Percentiles rank a stretch among this genome's conserved stretches.
Evolutionary conservation across 2,888 invertebrate genomes (phyloP).

Genomic region (Frankliniella fusca): DNA sequence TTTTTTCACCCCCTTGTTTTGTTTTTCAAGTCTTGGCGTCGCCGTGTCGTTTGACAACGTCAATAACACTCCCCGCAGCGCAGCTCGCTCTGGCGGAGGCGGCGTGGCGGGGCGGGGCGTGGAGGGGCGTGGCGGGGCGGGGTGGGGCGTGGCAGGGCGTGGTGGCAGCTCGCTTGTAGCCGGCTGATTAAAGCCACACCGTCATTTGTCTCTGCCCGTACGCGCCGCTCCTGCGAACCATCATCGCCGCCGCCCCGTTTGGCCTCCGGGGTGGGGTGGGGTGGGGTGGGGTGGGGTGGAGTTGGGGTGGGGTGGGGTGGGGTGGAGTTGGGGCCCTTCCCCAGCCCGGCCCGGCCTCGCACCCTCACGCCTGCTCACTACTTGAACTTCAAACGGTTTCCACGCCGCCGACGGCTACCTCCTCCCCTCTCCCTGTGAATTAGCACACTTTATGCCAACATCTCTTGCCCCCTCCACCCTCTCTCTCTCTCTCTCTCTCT

Average conservation of each 20-base stretch:
- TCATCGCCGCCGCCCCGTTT: background rate
- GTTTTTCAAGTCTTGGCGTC: background rate
- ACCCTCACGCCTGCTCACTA: background rate
- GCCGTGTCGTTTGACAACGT: background rate
- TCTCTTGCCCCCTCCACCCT: background rate
- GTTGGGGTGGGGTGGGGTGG: too few relatives aligned
- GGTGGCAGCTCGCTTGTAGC: background rate
- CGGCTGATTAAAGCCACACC: background rate
- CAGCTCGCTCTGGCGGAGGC: background rate
- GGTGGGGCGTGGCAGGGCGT: background rate
- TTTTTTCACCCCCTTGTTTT: background rate
- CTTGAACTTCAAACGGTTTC: constrained; percentile 19
- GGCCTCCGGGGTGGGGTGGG: background rate
- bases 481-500: background rate
- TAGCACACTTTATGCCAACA: background rate
- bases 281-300: too few relatives aligned
- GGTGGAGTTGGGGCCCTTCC: too few relatives aligned
- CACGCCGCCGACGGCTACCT: background rate
- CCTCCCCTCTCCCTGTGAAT: background rate
- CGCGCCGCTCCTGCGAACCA: background rate
- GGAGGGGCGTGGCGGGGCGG: background rate
- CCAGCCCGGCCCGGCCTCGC: background rate
- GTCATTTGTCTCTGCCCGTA: background rate
- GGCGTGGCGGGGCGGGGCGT: background rate
- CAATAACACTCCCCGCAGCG: too few relatives aligned